Percentiles rank a stretch among this genome's conserved stretches.
These are phyloP conservation scores for Phrynocephalus forsythii DNA, from an alignment of 2,797 vertebrate genomes.

Conservation along the genomic window DNA sequence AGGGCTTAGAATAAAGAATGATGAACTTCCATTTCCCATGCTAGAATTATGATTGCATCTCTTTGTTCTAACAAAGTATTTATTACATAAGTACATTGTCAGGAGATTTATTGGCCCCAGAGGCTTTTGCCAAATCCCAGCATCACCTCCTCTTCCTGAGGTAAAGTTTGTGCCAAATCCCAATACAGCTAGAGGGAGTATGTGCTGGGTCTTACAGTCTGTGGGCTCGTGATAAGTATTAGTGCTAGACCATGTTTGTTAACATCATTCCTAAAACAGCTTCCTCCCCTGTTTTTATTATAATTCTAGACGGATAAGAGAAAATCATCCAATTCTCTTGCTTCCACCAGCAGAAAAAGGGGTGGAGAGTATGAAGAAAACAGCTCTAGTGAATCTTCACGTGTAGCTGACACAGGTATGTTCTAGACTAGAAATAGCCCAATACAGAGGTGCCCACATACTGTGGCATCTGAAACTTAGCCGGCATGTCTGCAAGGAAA, in stretches of 20 bases:
- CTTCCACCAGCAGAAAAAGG: not conserved
- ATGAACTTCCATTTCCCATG: not conserved
- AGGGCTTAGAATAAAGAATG: not conserved
- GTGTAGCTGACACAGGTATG: not conserved
- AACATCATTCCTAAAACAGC: constrained; percentile 57
- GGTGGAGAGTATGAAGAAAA: not conserved
- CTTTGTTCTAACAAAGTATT: constrained; percentile 48
- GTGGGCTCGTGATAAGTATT: constrained; percentile 31
- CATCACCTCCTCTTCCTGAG: constrained; percentile 59
- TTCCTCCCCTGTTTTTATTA: constrained; percentile 44
- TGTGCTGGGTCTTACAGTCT: constrained; percentile 48
- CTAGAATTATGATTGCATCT: constrained; percentile 35
- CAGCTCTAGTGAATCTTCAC: not conserved
- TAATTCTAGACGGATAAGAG: not conserved
- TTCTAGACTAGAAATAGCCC: not conserved
- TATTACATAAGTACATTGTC: constrained; percentile 62
- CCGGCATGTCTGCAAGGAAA: not conserved
- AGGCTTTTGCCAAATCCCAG: constrained; percentile 54
- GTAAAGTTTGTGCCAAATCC: constrained; percentile 67
- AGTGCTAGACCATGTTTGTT: constrained; percentile 56
- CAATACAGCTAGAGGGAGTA: constrained; percentile 50
- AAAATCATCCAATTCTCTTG: not conserved
- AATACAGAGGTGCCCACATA: not conserved
- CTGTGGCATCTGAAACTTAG: not conserved
- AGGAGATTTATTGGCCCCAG: constrained; percentile 45